Percentiles rank a stretch among this genome's conserved stretches.
Evolutionary conservation across 2,797 vertebrate genomes (phyloP).

Genomic region (Euphonia xanthogaster): DNA sequence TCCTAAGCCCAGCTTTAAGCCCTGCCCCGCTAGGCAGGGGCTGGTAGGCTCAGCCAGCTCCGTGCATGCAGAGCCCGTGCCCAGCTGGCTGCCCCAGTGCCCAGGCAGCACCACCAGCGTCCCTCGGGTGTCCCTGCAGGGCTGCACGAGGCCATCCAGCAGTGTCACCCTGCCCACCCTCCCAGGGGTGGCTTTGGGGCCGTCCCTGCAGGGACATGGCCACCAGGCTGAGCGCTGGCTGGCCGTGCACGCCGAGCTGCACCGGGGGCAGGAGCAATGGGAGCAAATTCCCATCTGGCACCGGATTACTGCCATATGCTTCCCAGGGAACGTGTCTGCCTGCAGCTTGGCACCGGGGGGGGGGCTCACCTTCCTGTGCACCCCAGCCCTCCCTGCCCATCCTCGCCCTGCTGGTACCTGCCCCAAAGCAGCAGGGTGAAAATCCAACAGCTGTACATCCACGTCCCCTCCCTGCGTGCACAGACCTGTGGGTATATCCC

Average conservation of each 20-base stretch:
- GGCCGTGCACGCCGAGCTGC: rapidly evolving
- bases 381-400: neutral
- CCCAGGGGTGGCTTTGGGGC: neutral
- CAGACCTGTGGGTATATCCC: rapidly evolving
- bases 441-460: rapidly evolving
- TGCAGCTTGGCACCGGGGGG: neutral
- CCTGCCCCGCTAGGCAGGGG: neutral
- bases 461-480: rapidly evolving
- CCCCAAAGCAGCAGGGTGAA: neutral
- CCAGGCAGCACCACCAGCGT: rapidly evolving
- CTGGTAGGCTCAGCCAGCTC: neutral
- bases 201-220: rapidly evolving
- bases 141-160: neutral
- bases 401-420: rapidly evolving
- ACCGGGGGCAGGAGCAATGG: rapidly evolving
- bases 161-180: neutral
- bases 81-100: neutral
- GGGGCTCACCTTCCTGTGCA: neutral
- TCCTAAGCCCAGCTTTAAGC: neutral
- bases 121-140: rapidly evolving
- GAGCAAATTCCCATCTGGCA: neutral
- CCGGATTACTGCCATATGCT: neutral
- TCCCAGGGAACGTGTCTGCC: neutral
- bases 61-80: rapidly evolving
- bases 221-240: rapidly evolving